Percentiles rank a stretch among this genome's conserved stretches.
phyloP scores from a whole-genome alignment of 2,113 vertebrate genomes.

The Pheucticus melanocephalus region DNA sequence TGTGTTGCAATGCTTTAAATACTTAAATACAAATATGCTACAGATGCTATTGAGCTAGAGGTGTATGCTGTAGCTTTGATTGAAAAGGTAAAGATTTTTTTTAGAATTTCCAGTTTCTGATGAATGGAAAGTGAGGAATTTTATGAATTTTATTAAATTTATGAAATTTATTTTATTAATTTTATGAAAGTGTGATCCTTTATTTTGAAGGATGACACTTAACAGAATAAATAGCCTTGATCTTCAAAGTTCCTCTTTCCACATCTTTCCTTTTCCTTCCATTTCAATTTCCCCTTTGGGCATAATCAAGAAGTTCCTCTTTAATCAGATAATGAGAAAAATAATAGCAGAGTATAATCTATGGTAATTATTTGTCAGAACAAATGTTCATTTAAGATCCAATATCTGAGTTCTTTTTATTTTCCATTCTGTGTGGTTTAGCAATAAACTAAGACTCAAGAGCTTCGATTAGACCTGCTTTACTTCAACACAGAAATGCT shows the following conservation, averaged over 20 bases:
- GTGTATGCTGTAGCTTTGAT: conserved; percentile 25
- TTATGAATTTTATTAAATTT: not conserved
- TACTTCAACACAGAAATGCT: not conserved
- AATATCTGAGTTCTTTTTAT: not conserved
- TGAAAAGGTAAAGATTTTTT: conserved; percentile 45
- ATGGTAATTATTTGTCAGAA: not conserved
- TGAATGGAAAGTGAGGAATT: conserved; percentile 35
- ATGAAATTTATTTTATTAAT: not conserved
- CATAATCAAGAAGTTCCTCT: not conserved
- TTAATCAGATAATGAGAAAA: not conserved
- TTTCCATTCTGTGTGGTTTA: not conserved
- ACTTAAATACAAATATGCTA: not conserved
- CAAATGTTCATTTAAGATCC: not conserved
- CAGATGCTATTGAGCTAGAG: not conserved
- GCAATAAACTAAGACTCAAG: not conserved
- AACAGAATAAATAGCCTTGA: not conserved
- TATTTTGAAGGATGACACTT: not conserved
- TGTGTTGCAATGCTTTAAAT: not conserved
- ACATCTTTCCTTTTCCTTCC: not conserved
- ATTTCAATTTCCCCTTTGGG: not conserved
- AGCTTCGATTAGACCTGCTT: not conserved
- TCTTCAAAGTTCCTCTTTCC: not conserved
- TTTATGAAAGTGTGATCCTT: not conserved
- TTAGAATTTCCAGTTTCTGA: conserved; percentile 55
- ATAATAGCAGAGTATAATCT: not conserved